Conservation (phyloP, 2,797 vertebrate genomes). For the Epinephelus awoara region DNA sequence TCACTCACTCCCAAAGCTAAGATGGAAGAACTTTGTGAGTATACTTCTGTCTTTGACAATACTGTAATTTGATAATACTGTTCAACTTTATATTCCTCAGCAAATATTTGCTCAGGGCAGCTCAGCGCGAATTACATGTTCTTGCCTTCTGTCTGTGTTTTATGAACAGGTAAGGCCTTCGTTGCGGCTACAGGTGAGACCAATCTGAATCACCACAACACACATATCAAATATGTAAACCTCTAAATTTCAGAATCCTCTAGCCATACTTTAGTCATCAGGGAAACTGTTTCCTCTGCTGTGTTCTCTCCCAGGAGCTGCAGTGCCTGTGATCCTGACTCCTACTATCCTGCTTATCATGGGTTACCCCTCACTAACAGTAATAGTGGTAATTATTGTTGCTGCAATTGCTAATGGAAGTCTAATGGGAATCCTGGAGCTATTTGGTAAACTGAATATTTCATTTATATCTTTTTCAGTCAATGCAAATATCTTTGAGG, state of each 20-base stretch:
- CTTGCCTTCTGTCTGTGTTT: conserved; percentile 1
- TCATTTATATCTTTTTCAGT: background rate
- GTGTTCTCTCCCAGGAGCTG: conserved; percentile 19
- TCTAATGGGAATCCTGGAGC: conserved; percentile 36
- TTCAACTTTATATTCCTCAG: background rate
- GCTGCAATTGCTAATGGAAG: conserved; percentile 15
- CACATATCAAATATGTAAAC: background rate
- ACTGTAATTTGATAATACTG: background rate
- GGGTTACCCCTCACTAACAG: conserved; percentile 44
- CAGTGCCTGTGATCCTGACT: background rate
- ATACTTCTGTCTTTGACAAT: background rate
- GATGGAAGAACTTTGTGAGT: conserved; percentile 14
- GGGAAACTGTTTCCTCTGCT: background rate
- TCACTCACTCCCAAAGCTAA: too few relatives aligned
- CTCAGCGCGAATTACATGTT: background rate
- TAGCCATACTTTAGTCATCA: background rate
- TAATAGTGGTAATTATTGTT: background rate
- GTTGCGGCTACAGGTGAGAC: background rate
- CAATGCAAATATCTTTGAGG: background rate
- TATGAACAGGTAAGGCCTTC: background rate
- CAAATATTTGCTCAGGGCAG: background rate
- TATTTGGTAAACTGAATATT: conserved; percentile 10
- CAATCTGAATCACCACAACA: too few relatives aligned
- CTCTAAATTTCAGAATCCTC: background rate
- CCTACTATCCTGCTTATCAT: background rate